A percentile compares a stretch with the other conserved stretches of the same genome.
These are phyloP conservation scores for Temnothorax nylanderi DNA, from an alignment of 1,140 invertebrate species.

Conservation along the genomic window DNA sequence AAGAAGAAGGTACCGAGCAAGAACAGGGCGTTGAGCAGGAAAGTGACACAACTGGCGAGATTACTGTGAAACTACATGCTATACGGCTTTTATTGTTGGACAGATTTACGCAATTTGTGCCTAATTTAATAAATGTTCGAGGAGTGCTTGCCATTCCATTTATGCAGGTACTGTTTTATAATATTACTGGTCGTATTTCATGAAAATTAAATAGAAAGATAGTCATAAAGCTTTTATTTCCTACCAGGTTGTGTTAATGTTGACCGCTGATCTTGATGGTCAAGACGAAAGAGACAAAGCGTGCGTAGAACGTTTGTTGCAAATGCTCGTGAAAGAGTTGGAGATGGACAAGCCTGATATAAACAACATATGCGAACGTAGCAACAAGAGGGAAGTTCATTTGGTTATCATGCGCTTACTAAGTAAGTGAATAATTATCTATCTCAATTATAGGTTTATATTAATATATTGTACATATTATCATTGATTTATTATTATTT, in stretches of 20 bases:
- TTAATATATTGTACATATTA: slow-evolving; percentile 7
- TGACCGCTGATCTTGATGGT: slow-evolving; percentile 95
- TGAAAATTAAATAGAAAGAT: not conserved
- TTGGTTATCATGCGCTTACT: slow-evolving; percentile 94
- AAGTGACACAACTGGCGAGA: slow-evolving; percentile 80
- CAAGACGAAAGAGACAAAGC: slow-evolving; percentile 92
- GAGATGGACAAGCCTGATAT: slow-evolving; percentile 89
- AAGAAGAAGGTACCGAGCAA: slow-evolving; percentile 77
- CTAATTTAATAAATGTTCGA: slow-evolving; percentile 87
- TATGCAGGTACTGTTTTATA: slow-evolving; percentile 89
- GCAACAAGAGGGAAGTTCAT: slow-evolving; percentile 92
- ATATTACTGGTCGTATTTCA: slow-evolving; percentile 69
- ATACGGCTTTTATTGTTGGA: slow-evolving; percentile 87
- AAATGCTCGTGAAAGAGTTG: slow-evolving; percentile 91
- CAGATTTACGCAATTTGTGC: slow-evolving; percentile 88
- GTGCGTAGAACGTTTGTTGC: slow-evolving; percentile 91
- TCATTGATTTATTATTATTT: slow-evolving; percentile 48
- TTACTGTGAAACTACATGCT: slow-evolving; percentile 83
- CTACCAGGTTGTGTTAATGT: slow-evolving; percentile 93
- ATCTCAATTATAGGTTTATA: slow-evolving; percentile 3
- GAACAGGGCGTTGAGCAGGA: slow-evolving; percentile 79
- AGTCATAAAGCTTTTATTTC: slow-evolving; percentile 32
- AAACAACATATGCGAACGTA: slow-evolving; percentile 87
- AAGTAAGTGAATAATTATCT: slow-evolving; percentile 85
- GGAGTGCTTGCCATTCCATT: slow-evolving; percentile 96